Conservation (phyloP, 2,797 vertebrate genomes). For the Nyctibius grandis region DNA sequence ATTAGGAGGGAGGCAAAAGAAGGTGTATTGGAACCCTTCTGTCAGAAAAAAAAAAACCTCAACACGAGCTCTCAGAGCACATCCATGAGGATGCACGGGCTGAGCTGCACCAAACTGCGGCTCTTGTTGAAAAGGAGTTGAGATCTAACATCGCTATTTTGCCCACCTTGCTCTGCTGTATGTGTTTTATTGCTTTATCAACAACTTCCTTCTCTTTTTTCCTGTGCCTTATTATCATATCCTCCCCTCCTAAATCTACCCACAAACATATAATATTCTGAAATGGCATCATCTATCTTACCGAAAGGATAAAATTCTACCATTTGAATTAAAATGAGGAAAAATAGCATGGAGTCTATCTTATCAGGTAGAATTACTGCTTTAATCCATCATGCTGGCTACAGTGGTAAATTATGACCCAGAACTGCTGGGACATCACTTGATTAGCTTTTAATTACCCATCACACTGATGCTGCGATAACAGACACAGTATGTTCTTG, state of each 20-base stretch:
- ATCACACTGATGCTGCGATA: background rate
- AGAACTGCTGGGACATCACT: background rate
- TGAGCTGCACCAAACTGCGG: background rate
- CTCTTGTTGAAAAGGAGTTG: background rate
- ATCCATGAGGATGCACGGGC: background rate
- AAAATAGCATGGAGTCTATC: background rate
- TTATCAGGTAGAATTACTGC: background rate
- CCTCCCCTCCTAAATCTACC: background rate
- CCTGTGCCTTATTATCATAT: background rate
- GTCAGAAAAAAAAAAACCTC: background rate
- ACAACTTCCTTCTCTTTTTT: background rate
- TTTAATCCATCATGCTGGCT: slow-evolving; percentile 3
- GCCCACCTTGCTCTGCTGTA: background rate
- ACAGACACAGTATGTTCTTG: background rate
- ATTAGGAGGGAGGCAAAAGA: background rate
- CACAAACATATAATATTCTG: background rate
- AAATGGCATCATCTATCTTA: background rate
- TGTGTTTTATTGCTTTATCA: background rate
- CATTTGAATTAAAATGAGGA: background rate
- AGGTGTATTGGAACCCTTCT: background rate
- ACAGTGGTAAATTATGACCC: background rate
- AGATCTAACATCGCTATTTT: background rate
- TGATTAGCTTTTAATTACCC: slow-evolving; percentile 29
- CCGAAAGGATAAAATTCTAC: background rate
- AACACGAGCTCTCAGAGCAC: background rate